Percentiles rank a stretch among this genome's conserved stretches.
Evolutionary conservation across 2,797 vertebrate species (phyloP).

Genomic region (Percopsis omiscomaycus): DNA sequence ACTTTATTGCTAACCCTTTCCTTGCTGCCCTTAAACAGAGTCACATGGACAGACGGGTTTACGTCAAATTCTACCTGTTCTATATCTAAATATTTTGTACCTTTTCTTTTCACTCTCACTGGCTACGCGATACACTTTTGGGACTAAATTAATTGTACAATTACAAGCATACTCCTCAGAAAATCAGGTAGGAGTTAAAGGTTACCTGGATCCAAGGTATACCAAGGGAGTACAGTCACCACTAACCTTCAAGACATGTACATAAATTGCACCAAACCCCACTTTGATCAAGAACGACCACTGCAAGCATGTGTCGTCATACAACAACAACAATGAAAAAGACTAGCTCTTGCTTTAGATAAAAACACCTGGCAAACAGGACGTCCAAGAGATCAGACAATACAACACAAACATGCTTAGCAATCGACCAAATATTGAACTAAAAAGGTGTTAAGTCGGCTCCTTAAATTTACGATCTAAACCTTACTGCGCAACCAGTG

Average conservation of each 20-base stretch:
- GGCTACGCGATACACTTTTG: conserved; percentile 26
- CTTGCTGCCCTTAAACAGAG: conserved; percentile 21
- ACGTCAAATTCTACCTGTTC: conserved; percentile 31
- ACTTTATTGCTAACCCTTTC: conserved; percentile 42
- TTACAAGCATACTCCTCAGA: conserved; percentile 44
- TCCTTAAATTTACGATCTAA: conserved; percentile 15
- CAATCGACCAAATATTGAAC: conserved; percentile 55
- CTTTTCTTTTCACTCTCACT: conserved; percentile 27
- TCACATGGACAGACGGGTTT: conserved; percentile 22
- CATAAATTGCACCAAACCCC: conserved; percentile 68
- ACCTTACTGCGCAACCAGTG: no score
- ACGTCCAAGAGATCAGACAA: conserved; percentile 73
- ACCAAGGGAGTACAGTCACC: conserved; percentile 65
- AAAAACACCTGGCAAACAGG: conserved; percentile 71
- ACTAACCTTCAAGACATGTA: conserved; percentile 68
- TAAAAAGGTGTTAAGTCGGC: conserved; percentile 35
- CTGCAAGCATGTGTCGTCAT: conserved; percentile 72
- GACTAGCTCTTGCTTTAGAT: conserved; percentile 70
- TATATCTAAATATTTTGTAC: conserved; percentile 19
- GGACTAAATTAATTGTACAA: conserved; percentile 44
- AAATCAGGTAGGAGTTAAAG: conserved; percentile 37
- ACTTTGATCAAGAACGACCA: conserved; percentile 74
- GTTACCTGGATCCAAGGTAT: conserved; percentile 57
- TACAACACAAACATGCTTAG: conserved; percentile 77
- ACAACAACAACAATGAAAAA: conserved; percentile 68